Evolutionary conservation across 2,797 vertebrate genomes (phyloP), one percentile per base, ranked within the genome.

Genomic region (Enoplosus armatus): DNA sequence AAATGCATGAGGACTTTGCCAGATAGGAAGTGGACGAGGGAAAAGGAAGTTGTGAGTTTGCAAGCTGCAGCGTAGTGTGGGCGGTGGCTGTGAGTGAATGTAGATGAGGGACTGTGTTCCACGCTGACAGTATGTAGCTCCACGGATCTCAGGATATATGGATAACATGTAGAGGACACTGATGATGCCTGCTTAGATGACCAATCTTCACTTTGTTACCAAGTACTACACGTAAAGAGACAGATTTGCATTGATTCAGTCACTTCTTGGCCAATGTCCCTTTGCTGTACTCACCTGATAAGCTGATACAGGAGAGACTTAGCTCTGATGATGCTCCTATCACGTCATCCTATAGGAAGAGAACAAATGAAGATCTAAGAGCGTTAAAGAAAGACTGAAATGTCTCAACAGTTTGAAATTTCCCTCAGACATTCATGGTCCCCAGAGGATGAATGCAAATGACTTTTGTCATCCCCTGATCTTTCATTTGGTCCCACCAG

Each of bases 241-340:
- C 18, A 45, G 35, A 33, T 22, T 15, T 60, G 4, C 4, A 33
- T 26, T n/a, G 31, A 64, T 35, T 41, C 3, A 55, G 31, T 18
- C 15, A 3, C 63, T n/a, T 41, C 15, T 8, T 22, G 9, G 35
- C 6, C n/a, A 11, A 24, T 27, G 10, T 12, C 7, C 11, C 6
- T n/a, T 10, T 43, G 35, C 58, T 24, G n/a, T 59, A 89, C 91
- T 73, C 87, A 97, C 97, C 96, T 86, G 95, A 95, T 41, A 96
- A 91, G 88, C 96, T 97, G 89, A 95, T 92, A 70, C 96, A 96
- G 82, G 96, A 96, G 39, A 95, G 87, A 69, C 95, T 95, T 0
- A 94, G 91, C 58, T 95, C 94, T 0, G 93, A 94, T 24, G 95
- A 96, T 0, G 87, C 86, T 43, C 94, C 94, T 0, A 94, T 89